Evolutionary conservation across 53 echinoderm and acorn worm genomes (phyloP), one percentile per base, ranked within the genome.

Genomic region (Holothuria leucospilota): DNA sequence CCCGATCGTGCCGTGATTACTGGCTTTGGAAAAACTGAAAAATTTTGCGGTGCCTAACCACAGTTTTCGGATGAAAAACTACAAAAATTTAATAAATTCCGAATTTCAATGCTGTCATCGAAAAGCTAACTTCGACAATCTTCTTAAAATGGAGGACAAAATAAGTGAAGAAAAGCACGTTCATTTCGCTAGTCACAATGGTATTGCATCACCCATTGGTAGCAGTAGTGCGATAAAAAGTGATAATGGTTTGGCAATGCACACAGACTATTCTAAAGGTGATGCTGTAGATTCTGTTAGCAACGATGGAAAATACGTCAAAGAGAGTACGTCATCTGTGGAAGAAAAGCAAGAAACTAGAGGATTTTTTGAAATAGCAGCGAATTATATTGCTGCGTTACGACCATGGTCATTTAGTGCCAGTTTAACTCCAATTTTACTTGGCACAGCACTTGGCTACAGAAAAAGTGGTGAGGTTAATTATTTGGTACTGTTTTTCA

Each of bases 391-490:
- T 9, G 46, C 79, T 13, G 98, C 98, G 1, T 78, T 95, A 5
- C 77, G 98, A 24, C 97, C 97, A 6, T 96, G 97, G 98, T 95
- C 93, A 18, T 97, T 97, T 87, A 95, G 95, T 72, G 92, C 98
- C 20, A 93, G 93, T 61, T 84, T 97, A 11, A 93, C 90, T 23
- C 95, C 95, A 10, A 87, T 97, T 59, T 49, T 94, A 46, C 85
- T 97, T 49, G 77, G 77, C 3, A 93, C 94, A 39, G 88, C 92
- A 20, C 71, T 97, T 58, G 98, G 93, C 18, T 95, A 95, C 70
- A 95, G 93, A 80, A 74, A 87, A 24, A 85, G 52, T 58, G 87
- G 83, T 70, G 68, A 69, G 15, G 46, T 89, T n/a, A 65, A 89
- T 51, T 61, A 85, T 23, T 30, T 88, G 5, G 92, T 90, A 8